Evolutionary conservation across 2,888 invertebrate species (phyloP).

Genomic region (Acronicta leporina): DNA sequence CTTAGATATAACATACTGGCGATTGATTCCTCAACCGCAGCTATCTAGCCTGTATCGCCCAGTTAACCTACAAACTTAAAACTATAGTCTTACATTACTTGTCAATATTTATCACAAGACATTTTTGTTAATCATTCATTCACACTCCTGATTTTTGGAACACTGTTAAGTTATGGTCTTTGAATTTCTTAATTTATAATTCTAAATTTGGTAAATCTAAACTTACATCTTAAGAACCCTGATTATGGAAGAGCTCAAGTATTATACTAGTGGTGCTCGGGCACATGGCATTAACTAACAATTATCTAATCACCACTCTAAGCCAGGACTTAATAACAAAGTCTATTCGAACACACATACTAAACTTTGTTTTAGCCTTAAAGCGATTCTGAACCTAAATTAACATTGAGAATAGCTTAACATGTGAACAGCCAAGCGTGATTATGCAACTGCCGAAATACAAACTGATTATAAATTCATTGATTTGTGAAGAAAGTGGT

Average conservation of each 20-base stretch:
- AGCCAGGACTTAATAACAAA: constrained; percentile 33
- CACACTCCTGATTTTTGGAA: constrained; percentile 35
- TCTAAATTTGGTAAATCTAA: constrained; percentile 56
- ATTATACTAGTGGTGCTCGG: constrained; percentile 63
- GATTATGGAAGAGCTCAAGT: constrained; percentile 51
- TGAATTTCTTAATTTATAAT: constrained; percentile 22
- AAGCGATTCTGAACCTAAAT: constrained; percentile 36
- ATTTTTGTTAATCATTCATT: constrained; percentile 41
- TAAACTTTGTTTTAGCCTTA: constrained; percentile 48
- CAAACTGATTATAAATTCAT: not conserved
- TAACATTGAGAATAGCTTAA: constrained; percentile 43
- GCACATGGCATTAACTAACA: constrained; percentile 57
- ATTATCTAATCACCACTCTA: constrained; percentile 37
- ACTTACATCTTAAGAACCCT: constrained; percentile 53
- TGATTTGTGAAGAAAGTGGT: not conserved
- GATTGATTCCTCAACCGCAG: constrained; percentile 47
- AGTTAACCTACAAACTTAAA: constrained; percentile 18
- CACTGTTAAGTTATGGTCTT: constrained; percentile 35
- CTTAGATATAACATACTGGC: constrained; percentile 44
- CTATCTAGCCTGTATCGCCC: constrained; percentile 41
- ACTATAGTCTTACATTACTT: constrained; percentile 39
- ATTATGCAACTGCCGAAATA: constrained; percentile 6
- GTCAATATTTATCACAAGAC: constrained; percentile 53
- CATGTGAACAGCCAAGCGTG: constrained; percentile 36
- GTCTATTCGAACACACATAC: constrained; percentile 37